A percentile compares a stretch with the other conserved stretches of the same genome.
Conservation (phyloP, 2,888 invertebrate species). For the Lasioglossum oenotherae region DNA sequence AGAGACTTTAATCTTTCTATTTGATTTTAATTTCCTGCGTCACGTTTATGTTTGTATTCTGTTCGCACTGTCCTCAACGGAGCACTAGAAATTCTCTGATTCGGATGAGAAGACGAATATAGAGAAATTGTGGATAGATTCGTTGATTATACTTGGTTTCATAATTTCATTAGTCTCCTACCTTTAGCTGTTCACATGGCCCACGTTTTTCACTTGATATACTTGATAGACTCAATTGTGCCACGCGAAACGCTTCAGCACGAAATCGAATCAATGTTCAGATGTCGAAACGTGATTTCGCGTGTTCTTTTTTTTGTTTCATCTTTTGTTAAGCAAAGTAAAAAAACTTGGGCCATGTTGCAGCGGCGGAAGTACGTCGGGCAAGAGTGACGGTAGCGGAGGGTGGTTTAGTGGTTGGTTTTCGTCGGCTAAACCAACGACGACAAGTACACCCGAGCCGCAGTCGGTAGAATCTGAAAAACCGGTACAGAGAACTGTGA, state of each 20-base stretch:
- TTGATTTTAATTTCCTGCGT: neutral
- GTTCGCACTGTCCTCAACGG: neutral
- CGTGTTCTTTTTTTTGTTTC: constrained; percentile 11
- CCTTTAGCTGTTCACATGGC: constrained; percentile 78
- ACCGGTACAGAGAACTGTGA: constrained; percentile 82
- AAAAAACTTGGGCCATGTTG: constrained; percentile 83
- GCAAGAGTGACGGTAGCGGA: constrained; percentile 78
- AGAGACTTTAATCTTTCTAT: neutral
- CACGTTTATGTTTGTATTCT: constrained; percentile 13
- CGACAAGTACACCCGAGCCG: constrained; percentile 68
- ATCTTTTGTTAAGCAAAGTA: constrained; percentile 58
- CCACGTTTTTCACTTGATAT: constrained; percentile 72
- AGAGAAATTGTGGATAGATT: neutral
- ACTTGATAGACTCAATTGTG: constrained; percentile 3
- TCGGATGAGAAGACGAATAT: neutral
- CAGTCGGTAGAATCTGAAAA: constrained; percentile 75
- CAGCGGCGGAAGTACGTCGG: constrained; percentile 78
- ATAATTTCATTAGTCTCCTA: constrained; percentile 39
- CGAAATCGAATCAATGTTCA: neutral
- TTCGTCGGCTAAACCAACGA: constrained; percentile 80
- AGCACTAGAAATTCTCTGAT: neutral
- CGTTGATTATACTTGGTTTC: neutral
- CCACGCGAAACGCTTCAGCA: constrained; percentile 29
- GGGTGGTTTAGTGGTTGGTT: constrained; percentile 89
- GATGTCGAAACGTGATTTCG: constrained; percentile 1